Conservation (phyloP, 1,140 invertebrate species). For the Pachypeltis micranthus region DNA sequence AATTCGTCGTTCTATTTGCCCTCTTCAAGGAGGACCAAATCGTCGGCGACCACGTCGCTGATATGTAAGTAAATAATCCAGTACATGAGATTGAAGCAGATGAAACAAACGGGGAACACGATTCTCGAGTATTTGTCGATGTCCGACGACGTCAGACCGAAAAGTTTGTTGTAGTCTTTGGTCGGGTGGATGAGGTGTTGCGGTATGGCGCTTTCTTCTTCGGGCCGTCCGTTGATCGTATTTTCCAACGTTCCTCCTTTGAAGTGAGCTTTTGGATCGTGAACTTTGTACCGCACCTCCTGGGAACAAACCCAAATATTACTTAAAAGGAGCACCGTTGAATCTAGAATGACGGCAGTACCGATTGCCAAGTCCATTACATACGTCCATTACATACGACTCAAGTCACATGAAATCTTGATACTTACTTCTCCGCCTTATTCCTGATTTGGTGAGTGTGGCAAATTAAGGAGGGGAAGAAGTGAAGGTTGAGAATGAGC, state of each 20-base stretch:
- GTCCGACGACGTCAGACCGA: conserved; percentile 42
- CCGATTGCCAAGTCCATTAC: no score
- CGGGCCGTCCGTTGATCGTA: conserved; percentile 36
- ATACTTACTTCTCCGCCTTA: no score
- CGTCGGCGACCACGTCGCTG: conserved; percentile 40
- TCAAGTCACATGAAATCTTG: no score
- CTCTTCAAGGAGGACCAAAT: conserved; percentile 34
- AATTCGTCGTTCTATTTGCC: conserved; percentile 24
- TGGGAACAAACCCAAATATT: conserved; percentile 41
- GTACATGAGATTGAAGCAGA: conserved; percentile 49
- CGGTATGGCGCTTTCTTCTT: conserved; percentile 29
- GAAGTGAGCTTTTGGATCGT: conserved; percentile 78
- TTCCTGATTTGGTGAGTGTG: no score
- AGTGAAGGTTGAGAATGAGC: no score
- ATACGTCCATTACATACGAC: no score
- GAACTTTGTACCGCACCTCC: conserved; percentile 85
- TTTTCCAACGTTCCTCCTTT: conserved; percentile 79
- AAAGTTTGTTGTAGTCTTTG: conserved; percentile 39
- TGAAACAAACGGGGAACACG: conserved; percentile 46
- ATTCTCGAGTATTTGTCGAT: conserved; percentile 49
- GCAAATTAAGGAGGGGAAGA: no score
- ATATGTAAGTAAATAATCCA: conserved; percentile 50
- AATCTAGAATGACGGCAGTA: no score
- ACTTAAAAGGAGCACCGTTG: conserved; percentile 1
- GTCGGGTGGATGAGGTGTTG: conserved; percentile 3